phyloP scores from a whole-genome alignment of 2,888 invertebrate genomes.

The Phortica okadai region DNA sequence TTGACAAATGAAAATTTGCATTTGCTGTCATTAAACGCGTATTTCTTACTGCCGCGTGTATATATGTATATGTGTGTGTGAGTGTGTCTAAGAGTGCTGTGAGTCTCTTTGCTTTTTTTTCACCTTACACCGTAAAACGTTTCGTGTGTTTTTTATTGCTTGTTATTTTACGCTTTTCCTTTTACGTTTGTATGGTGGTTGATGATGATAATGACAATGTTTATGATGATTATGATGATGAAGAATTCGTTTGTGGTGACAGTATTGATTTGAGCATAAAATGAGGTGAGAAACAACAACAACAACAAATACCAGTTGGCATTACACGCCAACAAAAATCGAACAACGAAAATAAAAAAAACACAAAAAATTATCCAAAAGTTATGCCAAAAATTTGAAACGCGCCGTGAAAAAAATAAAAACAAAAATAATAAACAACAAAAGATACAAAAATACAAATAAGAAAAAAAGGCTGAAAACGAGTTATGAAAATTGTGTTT shows the following conservation, averaged over 20 bases:
- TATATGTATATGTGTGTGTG: background rate
- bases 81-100: background rate
- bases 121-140: too few relatives aligned
- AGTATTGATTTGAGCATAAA: slow-evolving; percentile 2
- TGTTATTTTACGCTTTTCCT: too few relatives aligned
- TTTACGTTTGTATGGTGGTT: too few relatives aligned
- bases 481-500: slow-evolving; percentile 65
- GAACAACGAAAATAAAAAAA: background rate
- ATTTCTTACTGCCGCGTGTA: background rate
- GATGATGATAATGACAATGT: slow-evolving; percentile 2
- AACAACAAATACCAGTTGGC: background rate
- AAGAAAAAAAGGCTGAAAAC: slow-evolving; percentile 50
- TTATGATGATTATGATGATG: slow-evolving; percentile 26
- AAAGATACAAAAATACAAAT: slow-evolving; percentile 32
- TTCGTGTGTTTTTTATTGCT: too few relatives aligned
- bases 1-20: background rate
- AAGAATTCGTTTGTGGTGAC: background rate
- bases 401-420: slow-evolving; percentile 64
- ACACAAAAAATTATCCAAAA: slow-evolving; percentile 1
- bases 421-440: slow-evolving; percentile 16
- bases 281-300: background rate
- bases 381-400: slow-evolving; percentile 51
- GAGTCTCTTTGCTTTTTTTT: background rate
- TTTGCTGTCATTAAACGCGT: slow-evolving; percentile 44
- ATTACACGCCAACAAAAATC: background rate